Conservation (phyloP, 2,113 vertebrate species). For the Salvelinus fontinalis region DNA sequence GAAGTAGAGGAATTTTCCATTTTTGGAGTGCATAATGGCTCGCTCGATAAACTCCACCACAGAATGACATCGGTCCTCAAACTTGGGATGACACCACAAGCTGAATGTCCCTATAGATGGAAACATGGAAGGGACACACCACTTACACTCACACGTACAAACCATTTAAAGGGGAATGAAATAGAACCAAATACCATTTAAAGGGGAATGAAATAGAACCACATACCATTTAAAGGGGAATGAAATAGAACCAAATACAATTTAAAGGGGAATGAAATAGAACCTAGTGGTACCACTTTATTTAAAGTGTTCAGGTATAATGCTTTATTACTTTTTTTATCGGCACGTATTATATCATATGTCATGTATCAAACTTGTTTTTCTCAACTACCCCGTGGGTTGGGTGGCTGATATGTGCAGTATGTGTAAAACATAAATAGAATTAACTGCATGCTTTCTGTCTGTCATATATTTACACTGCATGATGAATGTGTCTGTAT, state of each 20-base stretch:
- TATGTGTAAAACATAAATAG: no score
- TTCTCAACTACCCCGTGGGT: no score
- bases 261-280: no score
- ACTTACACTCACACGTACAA: not conserved
- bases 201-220: no score
- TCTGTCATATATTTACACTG: not conserved
- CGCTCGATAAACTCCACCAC: constrained; percentile 98
- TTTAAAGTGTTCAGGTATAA: not conserved
- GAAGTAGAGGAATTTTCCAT: constrained; percentile 97
- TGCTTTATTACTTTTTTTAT: no score
- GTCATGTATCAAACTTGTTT: no score
- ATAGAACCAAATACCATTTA: no score
- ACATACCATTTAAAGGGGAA: no score
- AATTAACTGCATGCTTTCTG: not conserved
- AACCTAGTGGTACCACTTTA: not conserved
- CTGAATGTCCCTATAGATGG: constrained; percentile 87
- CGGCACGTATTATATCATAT: no score
- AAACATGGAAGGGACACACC: not conserved
- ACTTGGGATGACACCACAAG: constrained; percentile 96
- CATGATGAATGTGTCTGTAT: constrained; percentile 3
- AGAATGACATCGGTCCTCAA: constrained; percentile 96
- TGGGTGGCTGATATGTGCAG: no score
- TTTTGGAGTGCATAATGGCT: constrained; percentile 98
- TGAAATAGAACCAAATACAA: no score
- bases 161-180: not conserved